These are phyloP conservation scores for Podargus strigoides DNA, from an alignment of 2,797 vertebrate species.

Conservation along the genomic window DNA sequence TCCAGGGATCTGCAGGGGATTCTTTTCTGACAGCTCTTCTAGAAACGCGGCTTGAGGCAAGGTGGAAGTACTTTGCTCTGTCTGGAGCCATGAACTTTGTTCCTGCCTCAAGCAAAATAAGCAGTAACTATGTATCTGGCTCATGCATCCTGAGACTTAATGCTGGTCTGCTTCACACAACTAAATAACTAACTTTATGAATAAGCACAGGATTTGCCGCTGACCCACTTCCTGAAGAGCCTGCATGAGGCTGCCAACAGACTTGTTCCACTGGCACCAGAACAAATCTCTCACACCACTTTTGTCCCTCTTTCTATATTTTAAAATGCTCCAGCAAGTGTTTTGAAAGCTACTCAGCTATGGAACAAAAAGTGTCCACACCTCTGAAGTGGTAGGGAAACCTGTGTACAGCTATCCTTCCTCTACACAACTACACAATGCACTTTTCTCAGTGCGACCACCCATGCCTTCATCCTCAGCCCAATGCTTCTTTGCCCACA, in stretches of 20 bases:
- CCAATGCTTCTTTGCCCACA: background rate
- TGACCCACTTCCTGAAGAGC: background rate
- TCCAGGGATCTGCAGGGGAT: background rate
- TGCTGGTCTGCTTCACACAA: background rate
- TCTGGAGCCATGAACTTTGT: background rate
- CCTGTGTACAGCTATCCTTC: background rate
- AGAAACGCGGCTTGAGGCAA: accelerated
- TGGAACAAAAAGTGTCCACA: background rate
- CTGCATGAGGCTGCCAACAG: background rate
- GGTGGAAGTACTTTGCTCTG: background rate
- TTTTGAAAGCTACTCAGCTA: background rate
- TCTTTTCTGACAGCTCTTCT: background rate
- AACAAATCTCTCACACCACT: background rate
- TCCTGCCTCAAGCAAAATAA: background rate
- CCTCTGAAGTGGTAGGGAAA: background rate
- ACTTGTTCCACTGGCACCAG: background rate
- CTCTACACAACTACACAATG: background rate
- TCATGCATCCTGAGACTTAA: background rate
- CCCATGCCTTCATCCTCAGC: background rate
- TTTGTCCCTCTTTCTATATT: background rate
- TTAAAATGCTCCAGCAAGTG: background rate
- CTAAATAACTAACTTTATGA: background rate
- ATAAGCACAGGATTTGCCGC: background rate
- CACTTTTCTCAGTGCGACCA: background rate
- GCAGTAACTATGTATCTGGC: background rate